Percentiles rank a stretch among this genome's conserved stretches.
phyloP scores from a whole-genome alignment of 2,797 vertebrate genomes.

The Diglossa cyanea region DNA sequence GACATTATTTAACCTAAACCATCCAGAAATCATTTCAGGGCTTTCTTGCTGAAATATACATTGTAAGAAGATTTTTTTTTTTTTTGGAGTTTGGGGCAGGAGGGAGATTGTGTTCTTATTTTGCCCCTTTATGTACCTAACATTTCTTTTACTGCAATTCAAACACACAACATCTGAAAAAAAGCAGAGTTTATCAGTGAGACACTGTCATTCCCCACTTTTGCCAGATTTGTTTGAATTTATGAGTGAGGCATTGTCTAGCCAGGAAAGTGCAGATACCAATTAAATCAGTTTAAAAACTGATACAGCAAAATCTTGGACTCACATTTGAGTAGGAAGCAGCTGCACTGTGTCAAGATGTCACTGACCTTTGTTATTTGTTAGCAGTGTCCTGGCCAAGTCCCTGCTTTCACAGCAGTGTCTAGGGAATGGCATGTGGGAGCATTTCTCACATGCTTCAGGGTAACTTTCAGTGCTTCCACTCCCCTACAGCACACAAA shows the following conservation, averaged over 20 bases:
- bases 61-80: not conserved
- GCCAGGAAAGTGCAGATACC: not conserved
- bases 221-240: not conserved
- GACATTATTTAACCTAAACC: not conserved
- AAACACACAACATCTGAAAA: not conserved
- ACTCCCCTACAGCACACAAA: not conserved
- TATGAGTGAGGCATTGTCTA: not conserved
- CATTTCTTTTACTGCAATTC: not conserved
- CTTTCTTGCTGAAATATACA: not conserved
- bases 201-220: not conserved
- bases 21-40: not conserved
- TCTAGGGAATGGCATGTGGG: not conserved
- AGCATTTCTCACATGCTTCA: not conserved
- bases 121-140: not conserved
- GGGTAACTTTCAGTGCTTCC: not conserved
- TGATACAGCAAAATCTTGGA: not conserved
- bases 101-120: accelerated
- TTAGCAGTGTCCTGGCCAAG: not conserved
- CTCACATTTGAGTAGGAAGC: not conserved
- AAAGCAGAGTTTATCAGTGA: not conserved
- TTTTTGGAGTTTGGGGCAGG: not conserved
- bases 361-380: not conserved
- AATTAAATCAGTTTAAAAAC: not conserved
- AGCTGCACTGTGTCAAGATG: not conserved
- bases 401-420: not conserved